Conservation (phyloP, 1,140 invertebrate species). For the Caenorhabditis elegans region WBcel235 BX284605.5:6629501-6630000, state of each 20-base stretch:
- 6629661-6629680: constrained; percentile 25
- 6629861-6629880: too few relatives aligned
- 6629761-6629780: constrained; percentile 18
- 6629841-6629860: neutral
- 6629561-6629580: constrained; percentile 16
- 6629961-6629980: too few relatives aligned
- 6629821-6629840: neutral
- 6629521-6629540: neutral
- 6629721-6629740: neutral
- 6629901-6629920: neutral
- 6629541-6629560: neutral
- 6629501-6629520: too few relatives aligned
- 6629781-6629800: neutral
- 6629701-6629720: neutral
- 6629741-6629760: neutral
- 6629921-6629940: neutral
- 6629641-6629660: neutral
- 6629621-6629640: constrained; percentile 17
- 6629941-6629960: too few relatives aligned
- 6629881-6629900: neutral
- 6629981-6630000: too few relatives aligned
- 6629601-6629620: neutral
- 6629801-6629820: neutral
- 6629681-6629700: constrained; percentile 9
- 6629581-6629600: neutral